phyloP scores from a whole-genome alignment of 2,113 vertebrate genomes.

The Scortum barcoo region DNA sequence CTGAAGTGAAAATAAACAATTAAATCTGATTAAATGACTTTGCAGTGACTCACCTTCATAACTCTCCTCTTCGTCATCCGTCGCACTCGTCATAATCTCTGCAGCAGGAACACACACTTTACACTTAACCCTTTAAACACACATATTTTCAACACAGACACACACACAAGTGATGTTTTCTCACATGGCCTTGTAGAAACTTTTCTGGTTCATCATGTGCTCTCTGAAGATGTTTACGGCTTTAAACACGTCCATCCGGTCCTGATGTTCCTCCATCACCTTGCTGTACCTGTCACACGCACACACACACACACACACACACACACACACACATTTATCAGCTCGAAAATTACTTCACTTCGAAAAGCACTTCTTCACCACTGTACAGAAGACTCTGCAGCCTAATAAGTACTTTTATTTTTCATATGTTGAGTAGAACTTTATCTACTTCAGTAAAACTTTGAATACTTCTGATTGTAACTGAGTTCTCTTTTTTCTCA shows the following conservation, averaged over 20 bases:
- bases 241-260: not conserved
- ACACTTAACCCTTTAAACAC: not conserved
- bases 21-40: not conserved
- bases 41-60: slow-evolving; percentile 8
- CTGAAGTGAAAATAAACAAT: not conserved
- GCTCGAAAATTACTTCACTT: too few relatives aligned
- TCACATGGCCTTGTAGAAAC: slow-evolving; percentile 46
- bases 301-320: not conserved
- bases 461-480: too few relatives aligned
- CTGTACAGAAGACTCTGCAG: too few relatives aligned
- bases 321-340: not conserved
- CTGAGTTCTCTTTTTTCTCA: too few relatives aligned
- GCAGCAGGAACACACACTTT: not conserved
- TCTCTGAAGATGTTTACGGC: slow-evolving; percentile 58
- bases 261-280: not conserved
- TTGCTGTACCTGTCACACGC: slow-evolving; percentile 18
- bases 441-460: too few relatives aligned
- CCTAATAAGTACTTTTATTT: too few relatives aligned
- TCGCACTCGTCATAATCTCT: slow-evolving; percentile 24
- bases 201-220: slow-evolving; percentile 52
- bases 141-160: not conserved
- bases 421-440: too few relatives aligned
- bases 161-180: not conserved
- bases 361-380: too few relatives aligned
- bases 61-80: not conserved